A percentile compares a stretch with the other conserved stretches of the same genome.
Conservation (phyloP, 2,113 vertebrate species). For the Vidua chalybeata region DNA sequence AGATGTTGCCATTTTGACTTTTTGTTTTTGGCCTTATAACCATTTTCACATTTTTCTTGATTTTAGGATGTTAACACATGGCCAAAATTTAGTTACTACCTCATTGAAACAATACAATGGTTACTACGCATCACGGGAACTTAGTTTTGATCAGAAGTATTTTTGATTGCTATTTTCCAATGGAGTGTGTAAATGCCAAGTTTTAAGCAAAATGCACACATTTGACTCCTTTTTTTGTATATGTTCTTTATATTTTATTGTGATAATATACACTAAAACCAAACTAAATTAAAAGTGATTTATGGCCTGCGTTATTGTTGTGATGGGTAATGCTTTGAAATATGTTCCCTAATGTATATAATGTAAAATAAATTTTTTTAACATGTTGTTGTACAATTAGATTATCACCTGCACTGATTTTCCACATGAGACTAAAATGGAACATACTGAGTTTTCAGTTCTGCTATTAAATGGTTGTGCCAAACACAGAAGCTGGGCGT, state of each 20-base stretch:
- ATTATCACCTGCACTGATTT: conserved; percentile 60
- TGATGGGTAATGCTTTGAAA: conserved; percentile 78
- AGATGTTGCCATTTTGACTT: conserved; percentile 64
- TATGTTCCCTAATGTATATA: conserved; percentile 81
- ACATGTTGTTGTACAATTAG: conserved; percentile 76
- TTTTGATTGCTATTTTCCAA: conserved; percentile 73
- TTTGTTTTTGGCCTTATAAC: conserved; percentile 74
- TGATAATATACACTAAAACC: conserved; percentile 77
- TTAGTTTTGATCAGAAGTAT: conserved; percentile 72
- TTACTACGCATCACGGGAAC: conserved; percentile 74
- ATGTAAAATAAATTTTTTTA: conserved; percentile 87
- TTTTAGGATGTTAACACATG: conserved; percentile 74
- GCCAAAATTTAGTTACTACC: conserved; percentile 88
- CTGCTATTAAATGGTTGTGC: conserved; percentile 53
- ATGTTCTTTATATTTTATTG: conserved; percentile 79
- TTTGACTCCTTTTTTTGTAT: conserved; percentile 71
- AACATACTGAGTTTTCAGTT: conserved; percentile 20
- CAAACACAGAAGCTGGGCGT: neutral
- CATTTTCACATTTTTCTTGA: conserved; percentile 69
- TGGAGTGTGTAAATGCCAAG: conserved; percentile 72
- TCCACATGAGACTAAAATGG: conserved; percentile 20
- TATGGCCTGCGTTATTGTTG: conserved; percentile 77
- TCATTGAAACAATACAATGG: conserved; percentile 77
- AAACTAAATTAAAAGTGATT: conserved; percentile 76
- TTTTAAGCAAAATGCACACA: conserved; percentile 73